Conservation (phyloP, 2,888 invertebrate genomes). For the Cheilosia variabilis region DNA sequence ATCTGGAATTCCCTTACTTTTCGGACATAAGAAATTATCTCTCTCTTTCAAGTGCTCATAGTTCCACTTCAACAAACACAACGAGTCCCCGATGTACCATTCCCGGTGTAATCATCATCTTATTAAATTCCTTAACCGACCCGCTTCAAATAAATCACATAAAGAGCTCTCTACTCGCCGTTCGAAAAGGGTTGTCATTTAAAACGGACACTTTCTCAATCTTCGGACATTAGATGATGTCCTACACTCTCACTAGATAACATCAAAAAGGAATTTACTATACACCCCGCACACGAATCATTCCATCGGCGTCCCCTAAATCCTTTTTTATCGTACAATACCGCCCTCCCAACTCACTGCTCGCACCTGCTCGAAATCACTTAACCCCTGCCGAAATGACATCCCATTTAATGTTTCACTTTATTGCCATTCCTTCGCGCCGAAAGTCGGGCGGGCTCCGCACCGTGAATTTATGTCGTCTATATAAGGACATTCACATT, state of each 20-base stretch:
- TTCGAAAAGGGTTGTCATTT: constrained; percentile 58
- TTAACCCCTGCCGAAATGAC: constrained; percentile 79
- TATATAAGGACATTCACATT: constrained; percentile 60
- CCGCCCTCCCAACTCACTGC: constrained; percentile 18
- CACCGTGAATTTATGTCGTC: too few species aligned
- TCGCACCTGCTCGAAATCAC: constrained; percentile 75
- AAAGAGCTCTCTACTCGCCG: background rate
- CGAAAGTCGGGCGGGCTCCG: constrained; percentile 31
- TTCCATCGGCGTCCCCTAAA: constrained; percentile 21
- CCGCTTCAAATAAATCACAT: constrained; percentile 52
- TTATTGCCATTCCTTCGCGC: constrained; percentile 76
- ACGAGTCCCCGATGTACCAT: constrained; percentile 30
- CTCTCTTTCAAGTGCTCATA: constrained; percentile 1
- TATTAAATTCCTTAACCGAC: constrained; percentile 47
- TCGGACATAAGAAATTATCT: constrained; percentile 3
- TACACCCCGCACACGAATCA: constrained; percentile 37
- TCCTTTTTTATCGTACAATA: constrained; percentile 62
- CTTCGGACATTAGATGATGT: constrained; percentile 57
- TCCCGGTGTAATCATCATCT: constrained; percentile 38
- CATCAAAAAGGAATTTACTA: constrained; percentile 68
- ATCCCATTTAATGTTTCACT: constrained; percentile 81
- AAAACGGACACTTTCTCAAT: constrained; percentile 50
- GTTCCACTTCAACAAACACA: constrained; percentile 34
- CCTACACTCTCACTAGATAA: constrained; percentile 59
- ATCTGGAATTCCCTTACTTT: constrained; percentile 2